These are phyloP conservation scores for Drosophila micromelanica DNA, from an alignment of 1,140 invertebrate species.

Conservation along the genomic window DNA sequence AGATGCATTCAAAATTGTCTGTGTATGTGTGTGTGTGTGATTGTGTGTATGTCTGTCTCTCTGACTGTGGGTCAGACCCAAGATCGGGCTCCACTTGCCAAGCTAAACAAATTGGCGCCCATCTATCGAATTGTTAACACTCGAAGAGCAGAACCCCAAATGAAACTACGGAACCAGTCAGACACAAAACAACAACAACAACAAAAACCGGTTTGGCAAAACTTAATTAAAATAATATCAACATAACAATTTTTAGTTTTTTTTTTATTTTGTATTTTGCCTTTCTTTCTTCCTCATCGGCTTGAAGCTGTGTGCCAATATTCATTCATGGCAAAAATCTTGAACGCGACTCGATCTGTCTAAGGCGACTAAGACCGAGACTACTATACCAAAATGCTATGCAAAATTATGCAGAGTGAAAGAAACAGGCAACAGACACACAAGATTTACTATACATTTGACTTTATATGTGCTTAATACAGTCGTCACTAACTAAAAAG, in stretches of 20 bases:
- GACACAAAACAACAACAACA: constrained; percentile 43
- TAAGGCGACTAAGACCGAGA: constrained; percentile 31
- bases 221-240: constrained; percentile 84
- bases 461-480: constrained; percentile 38
- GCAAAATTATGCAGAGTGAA: constrained; percentile 83
- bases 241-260: constrained; percentile 78
- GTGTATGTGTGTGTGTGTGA: background rate
- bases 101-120: constrained; percentile 77
- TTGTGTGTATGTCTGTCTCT: background rate
- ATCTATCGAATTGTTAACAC: constrained; percentile 79
- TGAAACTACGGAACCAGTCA: constrained; percentile 60
- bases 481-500: constrained; percentile 39
- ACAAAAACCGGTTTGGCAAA: constrained; percentile 74
- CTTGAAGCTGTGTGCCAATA: constrained; percentile 67
- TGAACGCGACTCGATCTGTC: constrained; percentile 52
- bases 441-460: constrained; percentile 72
- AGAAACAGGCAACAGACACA: constrained; percentile 58
- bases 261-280: constrained; percentile 29
- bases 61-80: constrained; percentile 52
- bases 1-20: constrained; percentile 23
- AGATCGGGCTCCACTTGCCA: constrained; percentile 37
- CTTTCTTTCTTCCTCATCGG: constrained; percentile 65
- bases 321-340: constrained; percentile 76
- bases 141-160: constrained; percentile 59
- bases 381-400: constrained; percentile 72